Conservation (phyloP, 2,113 vertebrate species). For the Varanus komodoensis region DNA sequence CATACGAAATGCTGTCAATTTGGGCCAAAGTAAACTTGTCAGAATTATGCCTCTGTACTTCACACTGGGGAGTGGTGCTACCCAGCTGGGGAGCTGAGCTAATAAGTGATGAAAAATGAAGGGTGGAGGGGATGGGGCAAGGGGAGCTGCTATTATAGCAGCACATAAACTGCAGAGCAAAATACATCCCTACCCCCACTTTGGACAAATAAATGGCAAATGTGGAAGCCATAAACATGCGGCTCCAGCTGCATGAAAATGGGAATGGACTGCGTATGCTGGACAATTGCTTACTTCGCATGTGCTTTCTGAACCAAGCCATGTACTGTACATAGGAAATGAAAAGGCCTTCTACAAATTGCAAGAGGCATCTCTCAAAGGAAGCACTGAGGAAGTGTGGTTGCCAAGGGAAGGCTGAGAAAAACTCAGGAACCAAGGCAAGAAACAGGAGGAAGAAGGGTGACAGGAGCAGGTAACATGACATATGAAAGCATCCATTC, state of each 20-base stretch:
- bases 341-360: slow-evolving; percentile 59
- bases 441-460: background rate
- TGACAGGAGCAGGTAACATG: background rate
- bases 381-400: background rate
- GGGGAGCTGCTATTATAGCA: slow-evolving; percentile 68
- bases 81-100: slow-evolving; percentile 76
- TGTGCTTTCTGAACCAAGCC: slow-evolving; percentile 34
- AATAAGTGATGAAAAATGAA: slow-evolving; percentile 76
- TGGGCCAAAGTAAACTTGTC: slow-evolving; percentile 69
- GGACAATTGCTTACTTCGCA: slow-evolving; percentile 38
- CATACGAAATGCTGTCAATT: slow-evolving; percentile 69
- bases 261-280: slow-evolving; percentile 6
- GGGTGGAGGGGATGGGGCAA: background rate
- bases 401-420: background rate
- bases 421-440: background rate
- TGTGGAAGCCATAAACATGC: slow-evolving; percentile 46
- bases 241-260: slow-evolving; percentile 30
- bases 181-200: slow-evolving; percentile 50
- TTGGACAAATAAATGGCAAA: slow-evolving; percentile 66
- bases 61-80: slow-evolving; percentile 71
- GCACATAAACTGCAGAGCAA: slow-evolving; percentile 67
- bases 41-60: slow-evolving; percentile 68
- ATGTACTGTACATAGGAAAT: slow-evolving; percentile 59
- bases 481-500: background rate
- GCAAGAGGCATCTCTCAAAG: slow-evolving; percentile 33